Conservation (phyloP, 2,113 vertebrate species). For the Sarotherodon lohbergeri region DNA sequence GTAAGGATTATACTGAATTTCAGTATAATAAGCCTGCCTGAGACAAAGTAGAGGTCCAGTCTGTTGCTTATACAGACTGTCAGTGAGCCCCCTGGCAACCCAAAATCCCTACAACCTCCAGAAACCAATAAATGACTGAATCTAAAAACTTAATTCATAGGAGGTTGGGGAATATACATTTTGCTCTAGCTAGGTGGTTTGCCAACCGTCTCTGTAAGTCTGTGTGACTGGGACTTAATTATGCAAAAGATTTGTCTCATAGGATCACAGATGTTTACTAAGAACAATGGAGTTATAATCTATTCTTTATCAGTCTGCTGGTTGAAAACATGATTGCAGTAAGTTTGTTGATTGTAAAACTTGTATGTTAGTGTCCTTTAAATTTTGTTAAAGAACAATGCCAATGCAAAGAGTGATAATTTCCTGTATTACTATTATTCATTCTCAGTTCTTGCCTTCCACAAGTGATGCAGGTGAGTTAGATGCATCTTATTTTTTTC, state of each 20-base stretch:
- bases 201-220: neutral
- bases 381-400: neutral
- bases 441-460: neutral
- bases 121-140: neutral
- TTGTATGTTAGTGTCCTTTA: neutral
- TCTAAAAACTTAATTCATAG: neutral
- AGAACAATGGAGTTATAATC: neutral
- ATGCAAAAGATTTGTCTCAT: neutral
- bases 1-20: neutral
- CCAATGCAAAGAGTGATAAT: no score
- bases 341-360: neutral
- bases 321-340: neutral
- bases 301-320: neutral
- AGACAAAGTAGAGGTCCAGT: neutral
- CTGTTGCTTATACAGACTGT: neutral
- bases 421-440: neutral
- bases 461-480: neutral
- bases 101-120: neutral
- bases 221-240: neutral
- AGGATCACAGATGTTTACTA: neutral
- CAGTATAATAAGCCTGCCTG: neutral
- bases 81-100: neutral
- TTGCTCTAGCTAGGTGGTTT: no score
- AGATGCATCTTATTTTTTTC: neutral
- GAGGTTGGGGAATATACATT: neutral